A percentile compares a stretch with the other conserved stretches of the same genome.
phyloP scores from a whole-genome alignment of 2,113 vertebrate genomes.

The Asarcornis scutulata region DNA sequence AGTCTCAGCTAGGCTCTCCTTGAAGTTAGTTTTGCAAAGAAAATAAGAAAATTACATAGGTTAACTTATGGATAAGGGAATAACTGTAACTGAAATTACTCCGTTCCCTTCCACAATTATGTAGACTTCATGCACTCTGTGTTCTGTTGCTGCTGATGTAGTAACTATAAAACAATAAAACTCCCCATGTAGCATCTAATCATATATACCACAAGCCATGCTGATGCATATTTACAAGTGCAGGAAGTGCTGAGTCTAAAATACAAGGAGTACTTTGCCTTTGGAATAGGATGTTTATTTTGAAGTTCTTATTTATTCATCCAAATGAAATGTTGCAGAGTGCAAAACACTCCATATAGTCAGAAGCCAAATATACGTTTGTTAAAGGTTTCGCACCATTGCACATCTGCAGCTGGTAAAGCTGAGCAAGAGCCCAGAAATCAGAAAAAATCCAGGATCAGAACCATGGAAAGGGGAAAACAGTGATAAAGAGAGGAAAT shows the following conservation, averaged over 20 bases:
- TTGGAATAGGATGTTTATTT: background rate
- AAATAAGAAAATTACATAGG: background rate
- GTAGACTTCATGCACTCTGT: background rate
- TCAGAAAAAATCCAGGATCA: background rate
- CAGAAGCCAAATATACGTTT: background rate
- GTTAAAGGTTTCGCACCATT: background rate
- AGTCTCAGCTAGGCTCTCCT: background rate
- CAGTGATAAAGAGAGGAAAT: background rate
- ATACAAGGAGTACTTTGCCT: background rate
- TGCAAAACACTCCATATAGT: background rate
- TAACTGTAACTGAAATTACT: background rate
- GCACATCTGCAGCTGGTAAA: constrained; percentile 14
- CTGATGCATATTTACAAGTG: constrained; percentile 7
- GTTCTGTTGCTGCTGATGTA: background rate
- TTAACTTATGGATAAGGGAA: background rate
- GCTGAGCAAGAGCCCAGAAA: background rate
- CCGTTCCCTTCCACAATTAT: background rate
- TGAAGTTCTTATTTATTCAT: constrained; percentile 20
- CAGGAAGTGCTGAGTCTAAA: constrained; percentile 15
- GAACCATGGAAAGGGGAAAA: background rate
- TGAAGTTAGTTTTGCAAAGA: background rate
- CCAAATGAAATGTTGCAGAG: background rate
- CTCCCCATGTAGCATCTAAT: background rate
- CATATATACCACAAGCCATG: background rate
- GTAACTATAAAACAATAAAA: background rate